phyloP scores from a whole-genome alignment of 1,140 invertebrate species.

The Nylanderia fulva region DNA sequence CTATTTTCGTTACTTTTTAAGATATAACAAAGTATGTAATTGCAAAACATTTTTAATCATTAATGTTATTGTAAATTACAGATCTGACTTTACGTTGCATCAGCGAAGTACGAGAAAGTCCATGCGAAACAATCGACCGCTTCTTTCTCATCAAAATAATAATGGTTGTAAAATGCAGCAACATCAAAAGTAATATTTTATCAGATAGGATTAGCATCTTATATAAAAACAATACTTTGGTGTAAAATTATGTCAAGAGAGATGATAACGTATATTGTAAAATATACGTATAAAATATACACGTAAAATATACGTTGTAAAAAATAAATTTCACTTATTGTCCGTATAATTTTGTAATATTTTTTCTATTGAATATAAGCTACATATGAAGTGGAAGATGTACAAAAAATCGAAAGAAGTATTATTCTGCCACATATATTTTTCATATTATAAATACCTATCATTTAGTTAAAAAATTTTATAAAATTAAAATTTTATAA shows the following conservation, averaged over 20 bases:
- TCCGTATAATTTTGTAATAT: no score
- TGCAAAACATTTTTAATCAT: neutral
- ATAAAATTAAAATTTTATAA: conserved; percentile 3
- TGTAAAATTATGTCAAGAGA: neutral
- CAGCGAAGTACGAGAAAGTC: neutral
- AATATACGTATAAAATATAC: neutral
- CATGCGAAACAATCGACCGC: conserved; percentile 52
- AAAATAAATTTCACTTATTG: neutral
- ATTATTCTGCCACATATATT: neutral
- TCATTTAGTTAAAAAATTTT: conserved; percentile 12
- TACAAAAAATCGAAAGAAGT: neutral
- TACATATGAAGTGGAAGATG: neutral
- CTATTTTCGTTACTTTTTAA: no score
- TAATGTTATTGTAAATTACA: neutral
- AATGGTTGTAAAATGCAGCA: conserved; percentile 1
- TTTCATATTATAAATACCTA: neutral
- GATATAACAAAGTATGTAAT: neutral
- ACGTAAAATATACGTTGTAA: no score
- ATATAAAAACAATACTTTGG: neutral
- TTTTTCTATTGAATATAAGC: neutral
- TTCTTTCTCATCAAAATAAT: conserved; percentile 34
- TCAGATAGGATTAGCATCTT: conserved; percentile 1
- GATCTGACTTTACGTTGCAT: neutral
- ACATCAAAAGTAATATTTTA: conserved; percentile 17
- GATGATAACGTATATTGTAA: conserved; percentile 5